Base-by-base conservation (phyloP, 2,113 vertebrate species). In the Zosterops pallidus region DNA sequence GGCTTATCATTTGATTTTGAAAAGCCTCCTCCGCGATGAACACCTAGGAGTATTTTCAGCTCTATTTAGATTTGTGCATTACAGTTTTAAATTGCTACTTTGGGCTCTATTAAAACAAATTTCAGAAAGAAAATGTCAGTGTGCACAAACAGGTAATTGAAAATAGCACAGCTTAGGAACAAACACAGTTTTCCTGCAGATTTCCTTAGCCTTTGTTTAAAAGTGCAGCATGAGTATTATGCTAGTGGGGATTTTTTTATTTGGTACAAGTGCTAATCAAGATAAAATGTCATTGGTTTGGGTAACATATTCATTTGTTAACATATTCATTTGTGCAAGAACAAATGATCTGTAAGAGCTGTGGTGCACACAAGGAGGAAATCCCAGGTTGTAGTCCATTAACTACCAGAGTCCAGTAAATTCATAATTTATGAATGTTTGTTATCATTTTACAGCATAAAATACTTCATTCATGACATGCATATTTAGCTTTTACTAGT, bases 41-140 rank as follows among this genome's bases (percentile, higher is more conserved):
- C 0, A 7, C 94, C 80, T 95, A 5, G 1, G 71, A 70, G 39
- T 93, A 35, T 91, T 94, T 96, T 89, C 77, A 84, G 67, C 53
- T 94, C 83, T 94, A 79, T 95, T 96, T 94, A 86, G 56, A 96
- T 93, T 93, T 84, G 57, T 75, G 60, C 86, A 72, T 81, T 92
- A 75, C 60, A 23, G 90, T 91, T 93, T 79, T 62, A 94, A 94
- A 97, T 96, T 90, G 80, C 90, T 96, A 82, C 86, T 89, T 82
- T 86, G 44, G 60, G 74, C 64, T 96, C 88, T 89, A 94, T 96
- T 96, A 94, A 96, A 95, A 90, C 57, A 89, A 59, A 90, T 86
- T 95, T 92, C 80, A 81, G 65, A 83, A 93, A 78, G 64, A 93
- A 96, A 96, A 96, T 92, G 83, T 79, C 86, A 95, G 53, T 75